These are phyloP conservation scores for Anthrax anthrax DNA, from an alignment of 2,888 invertebrate species.

Conservation along the genomic window DNA sequence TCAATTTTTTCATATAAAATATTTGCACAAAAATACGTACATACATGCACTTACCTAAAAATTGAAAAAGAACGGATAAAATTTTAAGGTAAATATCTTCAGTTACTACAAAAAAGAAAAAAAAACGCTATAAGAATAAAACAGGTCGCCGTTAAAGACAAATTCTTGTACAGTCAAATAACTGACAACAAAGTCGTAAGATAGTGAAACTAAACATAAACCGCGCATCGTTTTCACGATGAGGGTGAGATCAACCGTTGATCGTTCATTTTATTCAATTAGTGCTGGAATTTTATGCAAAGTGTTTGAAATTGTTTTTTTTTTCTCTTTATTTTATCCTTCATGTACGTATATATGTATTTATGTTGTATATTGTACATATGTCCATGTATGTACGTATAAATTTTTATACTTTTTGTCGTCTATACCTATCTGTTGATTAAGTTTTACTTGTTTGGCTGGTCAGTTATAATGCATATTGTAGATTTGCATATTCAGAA, in stretches of 20 bases:
- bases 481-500: too few species aligned
- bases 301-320: conserved; percentile 8
- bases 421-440: too few species aligned
- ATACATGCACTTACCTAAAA: too few species aligned
- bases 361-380: not conserved
- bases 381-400: conserved; percentile 1
- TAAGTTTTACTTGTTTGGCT: too few species aligned
- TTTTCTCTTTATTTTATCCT: not conserved
- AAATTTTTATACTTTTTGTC: too few species aligned
- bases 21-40: too few species aligned
- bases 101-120: too few species aligned
- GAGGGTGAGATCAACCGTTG: conserved; percentile 11
- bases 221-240: not conserved
- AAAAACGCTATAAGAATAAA: too few species aligned
- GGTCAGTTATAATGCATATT: conserved; percentile 5
- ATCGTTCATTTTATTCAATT: conserved; percentile 23
- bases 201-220: not conserved
- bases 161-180: conserved; percentile 5
- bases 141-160: conserved; percentile 2
- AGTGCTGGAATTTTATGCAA: conserved; percentile 21
- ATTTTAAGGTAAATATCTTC: too few species aligned
- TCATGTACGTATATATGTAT: not conserved
- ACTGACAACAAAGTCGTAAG: conserved; percentile 1
- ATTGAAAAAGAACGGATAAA: too few species aligned
- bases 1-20: too few species aligned